phyloP scores from a whole-genome alignment of 1,140 invertebrate species.

The Lethrus apterus region DNA sequence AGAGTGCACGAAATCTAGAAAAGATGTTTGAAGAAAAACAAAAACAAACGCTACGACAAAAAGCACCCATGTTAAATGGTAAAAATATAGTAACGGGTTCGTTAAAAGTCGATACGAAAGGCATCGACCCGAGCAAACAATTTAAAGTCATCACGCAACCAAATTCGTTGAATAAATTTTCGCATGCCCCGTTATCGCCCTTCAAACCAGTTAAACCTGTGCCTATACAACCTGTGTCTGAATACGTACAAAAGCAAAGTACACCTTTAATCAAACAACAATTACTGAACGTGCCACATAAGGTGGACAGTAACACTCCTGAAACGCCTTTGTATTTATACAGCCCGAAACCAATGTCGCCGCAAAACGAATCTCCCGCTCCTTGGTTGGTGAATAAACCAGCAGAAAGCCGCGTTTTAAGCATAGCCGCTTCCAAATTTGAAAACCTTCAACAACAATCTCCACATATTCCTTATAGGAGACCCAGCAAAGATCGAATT shows the following conservation, averaged over 20 bases:
- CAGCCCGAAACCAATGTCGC: slow-evolving; percentile 32
- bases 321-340: slow-evolving; percentile 31
- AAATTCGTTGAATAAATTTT: slow-evolving; percentile 58
- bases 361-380: background rate
- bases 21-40: slow-evolving; percentile 40
- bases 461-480: slow-evolving; percentile 20
- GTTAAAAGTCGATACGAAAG: slow-evolving; percentile 40
- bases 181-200: slow-evolving; percentile 62
- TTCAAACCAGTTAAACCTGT: slow-evolving; percentile 48
- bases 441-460: slow-evolving; percentile 26
- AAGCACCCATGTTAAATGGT: slow-evolving; percentile 18
- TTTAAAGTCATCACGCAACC: slow-evolving; percentile 45
- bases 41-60: slow-evolving; percentile 34
- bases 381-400: slow-evolving; percentile 37
- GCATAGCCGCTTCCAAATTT: slow-evolving; percentile 43
- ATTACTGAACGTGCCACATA: too few species aligned
- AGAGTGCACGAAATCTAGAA: slow-evolving; percentile 38
- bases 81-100: slow-evolving; percentile 39
- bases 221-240: slow-evolving; percentile 3
- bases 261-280: too few species aligned
- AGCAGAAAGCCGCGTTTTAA: slow-evolving; percentile 40
- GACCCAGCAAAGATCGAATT: slow-evolving; percentile 30
- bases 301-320: too few species aligned
- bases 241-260: too few species aligned
- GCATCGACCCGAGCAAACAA: slow-evolving; percentile 29